Conservation (phyloP, 2,797 vertebrate species). For the Arvicola amphibius region DNA sequence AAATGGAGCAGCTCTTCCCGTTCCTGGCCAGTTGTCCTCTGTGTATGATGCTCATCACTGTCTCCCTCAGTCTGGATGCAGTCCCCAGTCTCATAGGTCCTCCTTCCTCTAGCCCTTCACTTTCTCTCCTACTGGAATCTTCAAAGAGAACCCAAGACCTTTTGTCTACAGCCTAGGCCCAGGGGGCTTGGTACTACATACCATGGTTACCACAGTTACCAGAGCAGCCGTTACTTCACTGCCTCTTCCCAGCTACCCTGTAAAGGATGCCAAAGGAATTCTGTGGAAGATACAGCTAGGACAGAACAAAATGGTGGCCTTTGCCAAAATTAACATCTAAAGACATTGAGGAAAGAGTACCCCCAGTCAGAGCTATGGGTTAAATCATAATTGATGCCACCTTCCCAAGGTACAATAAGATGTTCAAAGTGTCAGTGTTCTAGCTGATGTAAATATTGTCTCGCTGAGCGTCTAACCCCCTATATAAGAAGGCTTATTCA, state of each 20-base stretch:
- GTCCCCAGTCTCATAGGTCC: not conserved
- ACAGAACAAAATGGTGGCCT: not conserved
- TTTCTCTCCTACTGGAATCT: not conserved
- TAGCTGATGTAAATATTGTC: not conserved
- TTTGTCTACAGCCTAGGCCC: not conserved
- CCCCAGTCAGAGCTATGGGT: accelerated
- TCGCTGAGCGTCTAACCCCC: not conserved
- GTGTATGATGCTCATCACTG: not conserved
- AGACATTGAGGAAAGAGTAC: not conserved
- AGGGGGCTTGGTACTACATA: not conserved
- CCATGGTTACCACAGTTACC: not conserved
- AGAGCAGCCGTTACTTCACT: not conserved
- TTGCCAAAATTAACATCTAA: not conserved
- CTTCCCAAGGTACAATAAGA: not conserved
- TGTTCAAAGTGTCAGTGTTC: not conserved
- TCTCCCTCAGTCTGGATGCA: not conserved
- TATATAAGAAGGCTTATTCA: not conserved
- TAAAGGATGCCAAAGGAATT: accelerated
- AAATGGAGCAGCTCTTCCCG: not conserved
- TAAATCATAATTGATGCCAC: not conserved
- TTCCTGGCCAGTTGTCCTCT: not conserved
- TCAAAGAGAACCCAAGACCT: not conserved
- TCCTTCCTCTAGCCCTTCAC: not conserved
- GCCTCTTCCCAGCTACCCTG: not conserved
- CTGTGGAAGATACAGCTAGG: not conserved